Conservation (phyloP, 2,888 invertebrate genomes). For the Drosophila borborema region DNA sequence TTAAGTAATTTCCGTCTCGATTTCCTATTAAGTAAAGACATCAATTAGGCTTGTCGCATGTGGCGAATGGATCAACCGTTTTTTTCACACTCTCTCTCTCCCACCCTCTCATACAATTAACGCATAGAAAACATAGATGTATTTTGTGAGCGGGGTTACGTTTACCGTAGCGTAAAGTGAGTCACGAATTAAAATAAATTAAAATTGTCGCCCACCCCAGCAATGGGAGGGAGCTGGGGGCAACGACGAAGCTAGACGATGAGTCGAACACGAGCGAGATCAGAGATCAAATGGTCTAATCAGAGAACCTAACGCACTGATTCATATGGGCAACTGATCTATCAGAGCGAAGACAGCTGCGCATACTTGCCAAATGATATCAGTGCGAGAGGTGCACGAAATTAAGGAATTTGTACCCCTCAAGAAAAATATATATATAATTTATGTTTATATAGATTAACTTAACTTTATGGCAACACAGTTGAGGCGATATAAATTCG, state of each 20-base stretch:
- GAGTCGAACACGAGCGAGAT: slow-evolving; percentile 39
- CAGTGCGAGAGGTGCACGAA: slow-evolving; percentile 32
- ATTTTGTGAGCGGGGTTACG: slow-evolving; percentile 36
- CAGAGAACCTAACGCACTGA: slow-evolving; percentile 68
- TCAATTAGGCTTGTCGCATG: slow-evolving; percentile 44
- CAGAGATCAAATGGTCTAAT: slow-evolving; percentile 71
- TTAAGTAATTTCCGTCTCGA: slow-evolving; percentile 66
- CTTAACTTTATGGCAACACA: neutral
- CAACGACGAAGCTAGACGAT: slow-evolving; percentile 5
- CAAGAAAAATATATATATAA: neutral
- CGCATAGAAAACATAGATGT: slow-evolving; percentile 24
- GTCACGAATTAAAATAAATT: slow-evolving; percentile 77
- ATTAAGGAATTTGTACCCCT: slow-evolving; percentile 17
- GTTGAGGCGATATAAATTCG: slow-evolving; percentile 67
- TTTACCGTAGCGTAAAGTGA: slow-evolving; percentile 57
- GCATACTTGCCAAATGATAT: slow-evolving; percentile 69
- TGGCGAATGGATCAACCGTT: slow-evolving; percentile 59
- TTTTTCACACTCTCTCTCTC: neutral
- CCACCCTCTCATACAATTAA: slow-evolving; percentile 59
- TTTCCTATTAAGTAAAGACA: slow-evolving; percentile 49
- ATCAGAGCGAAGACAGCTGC: slow-evolving; percentile 26
- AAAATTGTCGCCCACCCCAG: slow-evolving; percentile 48
- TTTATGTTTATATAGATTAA: slow-evolving; percentile 22
- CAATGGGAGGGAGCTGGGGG: slow-evolving; percentile 1
- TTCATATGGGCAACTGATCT: slow-evolving; percentile 56